A percentile compares a stretch with the other conserved stretches of the same genome.
Conservation (phyloP, 2,888 invertebrate genomes). For the Luffia ferchaultella region DNA sequence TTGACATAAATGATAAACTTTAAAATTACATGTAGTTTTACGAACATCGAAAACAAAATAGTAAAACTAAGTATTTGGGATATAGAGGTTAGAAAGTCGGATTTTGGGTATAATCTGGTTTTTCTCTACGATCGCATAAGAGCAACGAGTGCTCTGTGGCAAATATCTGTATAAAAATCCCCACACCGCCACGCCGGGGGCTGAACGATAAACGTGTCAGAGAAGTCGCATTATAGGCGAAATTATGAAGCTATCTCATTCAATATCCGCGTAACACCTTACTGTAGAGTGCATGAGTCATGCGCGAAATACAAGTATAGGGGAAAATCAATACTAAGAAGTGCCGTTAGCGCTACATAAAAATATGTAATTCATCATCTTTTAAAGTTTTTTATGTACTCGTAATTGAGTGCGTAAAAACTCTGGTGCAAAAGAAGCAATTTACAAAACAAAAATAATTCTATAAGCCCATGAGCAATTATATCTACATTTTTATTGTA, state of each 20-base stretch:
- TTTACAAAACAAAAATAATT: too few species aligned
- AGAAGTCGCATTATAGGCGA: slow-evolving; percentile 26
- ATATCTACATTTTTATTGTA: too few species aligned
- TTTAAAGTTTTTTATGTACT: background rate
- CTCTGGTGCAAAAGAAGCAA: too few species aligned
- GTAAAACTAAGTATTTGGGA: too few species aligned
- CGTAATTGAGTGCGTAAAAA: too few species aligned
- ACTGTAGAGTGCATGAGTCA: slow-evolving; percentile 20
- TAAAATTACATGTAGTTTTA: too few species aligned
- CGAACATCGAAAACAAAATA: too few species aligned
- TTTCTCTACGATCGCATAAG: background rate
- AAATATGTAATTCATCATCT: background rate
- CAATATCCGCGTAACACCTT: slow-evolving; percentile 7
- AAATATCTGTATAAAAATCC: slow-evolving; percentile 15
- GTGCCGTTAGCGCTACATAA: background rate
- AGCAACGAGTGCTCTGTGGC: slow-evolving; percentile 18
- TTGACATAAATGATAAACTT: too few species aligned
- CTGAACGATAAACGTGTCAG: slow-evolving; percentile 22
- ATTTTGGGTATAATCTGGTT: background rate
- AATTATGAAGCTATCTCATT: slow-evolving; percentile 30
- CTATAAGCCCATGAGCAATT: too few species aligned
- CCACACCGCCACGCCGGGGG: slow-evolving; percentile 1
- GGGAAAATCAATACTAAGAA: too few species aligned
- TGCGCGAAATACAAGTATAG: slow-evolving; percentile 24
- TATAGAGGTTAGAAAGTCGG: too few species aligned